These are phyloP conservation scores for Serinus canaria DNA, from an alignment of 2,113 vertebrate species.

Conservation along the genomic window DNA sequence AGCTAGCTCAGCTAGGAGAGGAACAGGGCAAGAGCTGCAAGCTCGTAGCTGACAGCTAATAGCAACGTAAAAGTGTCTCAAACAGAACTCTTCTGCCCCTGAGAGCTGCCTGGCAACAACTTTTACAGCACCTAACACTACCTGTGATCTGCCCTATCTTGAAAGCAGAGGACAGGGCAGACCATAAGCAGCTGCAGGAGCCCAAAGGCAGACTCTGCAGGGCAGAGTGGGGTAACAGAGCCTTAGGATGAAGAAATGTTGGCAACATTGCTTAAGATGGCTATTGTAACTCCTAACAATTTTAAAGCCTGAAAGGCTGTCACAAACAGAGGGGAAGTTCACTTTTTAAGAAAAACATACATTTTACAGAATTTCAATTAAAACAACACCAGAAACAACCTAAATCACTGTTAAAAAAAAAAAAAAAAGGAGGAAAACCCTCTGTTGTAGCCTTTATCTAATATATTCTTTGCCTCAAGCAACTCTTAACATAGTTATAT, in stretches of 20 bases:
- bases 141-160: background rate
- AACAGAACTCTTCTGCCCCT: background rate
- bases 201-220: background rate
- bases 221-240: background rate
- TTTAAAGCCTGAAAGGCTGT: background rate
- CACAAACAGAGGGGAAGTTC: background rate
- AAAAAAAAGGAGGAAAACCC: background rate
- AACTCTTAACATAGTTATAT: constrained; percentile 31
- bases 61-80: background rate
- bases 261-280: background rate
- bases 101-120: background rate
- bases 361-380: background rate
- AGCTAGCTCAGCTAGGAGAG: background rate
- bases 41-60: background rate
- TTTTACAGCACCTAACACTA: background rate
- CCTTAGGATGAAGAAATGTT: background rate
- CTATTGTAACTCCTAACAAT: background rate
- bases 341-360: background rate
- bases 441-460: background rate
- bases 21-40: background rate
- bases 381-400: background rate
- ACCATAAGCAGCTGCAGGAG: background rate
- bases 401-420: background rate
- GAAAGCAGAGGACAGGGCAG: background rate
- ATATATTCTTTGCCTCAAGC: constrained; percentile 32